A percentile compares a stretch with the other conserved stretches of the same genome.
Evolutionary conservation across 2,113 vertebrate genomes (phyloP).

Genomic region (Conger conger): DNA sequence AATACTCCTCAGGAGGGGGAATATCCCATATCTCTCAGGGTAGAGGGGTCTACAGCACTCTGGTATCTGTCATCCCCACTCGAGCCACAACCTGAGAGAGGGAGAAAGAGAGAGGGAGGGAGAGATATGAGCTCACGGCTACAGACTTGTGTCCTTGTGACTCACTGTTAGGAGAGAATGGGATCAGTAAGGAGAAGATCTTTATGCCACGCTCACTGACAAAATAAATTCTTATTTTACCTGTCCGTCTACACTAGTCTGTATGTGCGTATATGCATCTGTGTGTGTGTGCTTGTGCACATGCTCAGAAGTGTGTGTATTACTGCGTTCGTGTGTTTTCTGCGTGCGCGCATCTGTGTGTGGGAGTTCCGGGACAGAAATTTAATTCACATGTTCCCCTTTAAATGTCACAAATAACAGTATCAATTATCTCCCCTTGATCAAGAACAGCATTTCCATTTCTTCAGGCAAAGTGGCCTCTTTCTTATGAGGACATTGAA

Average conservation of each 20-base stretch:
- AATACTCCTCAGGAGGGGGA: constrained; percentile 31
- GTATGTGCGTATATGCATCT: too few species aligned
- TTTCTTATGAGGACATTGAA: not conserved
- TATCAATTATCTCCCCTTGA: not conserved
- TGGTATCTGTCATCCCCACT: not conserved
- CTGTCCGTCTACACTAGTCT: too few species aligned
- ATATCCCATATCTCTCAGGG: constrained; percentile 21
- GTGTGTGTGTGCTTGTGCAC: too few species aligned
- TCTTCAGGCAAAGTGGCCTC: not conserved
- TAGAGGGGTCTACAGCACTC: constrained; percentile 27
- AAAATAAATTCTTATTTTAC: not conserved
- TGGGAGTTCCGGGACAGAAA: not conserved
- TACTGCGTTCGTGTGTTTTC: not conserved
- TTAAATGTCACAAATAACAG: constrained; percentile 33
- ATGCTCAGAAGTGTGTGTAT: too few species aligned
- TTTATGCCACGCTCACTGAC: not conserved
- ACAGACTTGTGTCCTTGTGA: not conserved
- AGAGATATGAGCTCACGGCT: not conserved
- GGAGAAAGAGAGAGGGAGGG: not conserved
- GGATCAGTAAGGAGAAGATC: not conserved
- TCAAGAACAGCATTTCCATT: not conserved
- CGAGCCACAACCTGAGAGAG: not conserved
- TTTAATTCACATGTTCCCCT: not conserved
- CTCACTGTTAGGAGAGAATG: not conserved
- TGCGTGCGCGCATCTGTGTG: not conserved